Base-by-base conservation (phyloP, 2,888 invertebrate genomes). In the Ephialtes manifestator region DNA sequence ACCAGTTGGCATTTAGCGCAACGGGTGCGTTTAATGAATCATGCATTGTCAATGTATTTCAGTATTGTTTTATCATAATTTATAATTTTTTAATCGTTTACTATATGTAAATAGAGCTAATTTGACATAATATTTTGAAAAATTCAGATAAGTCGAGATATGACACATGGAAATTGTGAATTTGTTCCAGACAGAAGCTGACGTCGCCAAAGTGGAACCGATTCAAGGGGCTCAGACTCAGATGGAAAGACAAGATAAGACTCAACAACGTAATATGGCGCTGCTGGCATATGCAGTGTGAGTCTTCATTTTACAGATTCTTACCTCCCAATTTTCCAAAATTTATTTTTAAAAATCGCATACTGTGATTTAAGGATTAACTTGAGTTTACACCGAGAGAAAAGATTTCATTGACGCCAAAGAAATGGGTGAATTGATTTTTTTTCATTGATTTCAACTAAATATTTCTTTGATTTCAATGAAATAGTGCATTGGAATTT, bases 171-270 rank as follows among this genome's bases (percentile, higher is more conserved):
- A 72, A 82, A 85, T 77, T 80, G 85, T 86, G 68, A 84, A 89
- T 94, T 94, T 93, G 92, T 96, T 96, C 92, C 96, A 99, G 98
- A 96, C 99, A 99, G 95, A 99, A 99, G 95, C 95, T 99, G 95
- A 99, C 99, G 84, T 99, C 99, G 87, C 99, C 99, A 87, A 99
- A 99, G 96, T 99, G 99, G 99, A 99, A 99, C 95, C 97, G 99
- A 93, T 99, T 99, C 96, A 98, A 99, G 95, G 99, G 99, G 88
- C 97, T 99, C 92, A 97, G 99, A 92, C 95, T 99, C 87, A 96
- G 98, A 91, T 98, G 99, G 97, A 99, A 99, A 95, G 99, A 99
- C 95, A 99, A 99, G 95, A 99, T 99, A 93, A 97, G 99, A 90
- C 95, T 99, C 91, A 99, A 99, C 96, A 99, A 99, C 95, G 99